Percentiles rank a stretch among this genome's conserved stretches.
Evolutionary conservation across 2,888 invertebrate genomes (phyloP).

Genomic region (Epinotia brunnichana): DNA sequence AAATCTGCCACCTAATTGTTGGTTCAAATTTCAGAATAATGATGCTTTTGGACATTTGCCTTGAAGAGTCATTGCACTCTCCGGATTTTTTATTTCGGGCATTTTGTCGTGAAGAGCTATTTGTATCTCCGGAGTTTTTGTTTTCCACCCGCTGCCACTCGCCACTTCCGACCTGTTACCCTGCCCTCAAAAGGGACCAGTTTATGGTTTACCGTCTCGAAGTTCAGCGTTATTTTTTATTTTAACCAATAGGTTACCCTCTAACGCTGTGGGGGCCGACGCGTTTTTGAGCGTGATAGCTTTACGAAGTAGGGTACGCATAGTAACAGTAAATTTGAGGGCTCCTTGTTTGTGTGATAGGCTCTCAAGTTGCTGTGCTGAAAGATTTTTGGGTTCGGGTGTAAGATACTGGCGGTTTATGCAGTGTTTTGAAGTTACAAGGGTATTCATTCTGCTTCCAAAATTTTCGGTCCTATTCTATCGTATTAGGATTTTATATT

Average conservation of each 20-base stretch:
- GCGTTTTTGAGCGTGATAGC: constrained; percentile 42
- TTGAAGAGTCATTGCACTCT: no score
- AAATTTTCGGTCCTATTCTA: neutral
- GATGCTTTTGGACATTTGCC: no score
- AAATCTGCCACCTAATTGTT: no score
- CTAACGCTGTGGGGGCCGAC: constrained; percentile 35
- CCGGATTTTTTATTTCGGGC: no score
- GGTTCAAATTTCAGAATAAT: no score
- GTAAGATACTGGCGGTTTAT: constrained; percentile 24
- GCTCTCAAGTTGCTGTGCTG: constrained; percentile 17
- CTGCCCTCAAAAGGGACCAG: constrained; percentile 47
- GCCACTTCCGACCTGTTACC: constrained; percentile 20
- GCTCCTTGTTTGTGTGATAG: constrained; percentile 32
- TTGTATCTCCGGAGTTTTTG: no score
- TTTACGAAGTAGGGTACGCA: constrained; percentile 39
- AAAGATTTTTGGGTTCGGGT: constrained; percentile 32
- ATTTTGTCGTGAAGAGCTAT: no score
- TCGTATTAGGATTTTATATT: neutral
- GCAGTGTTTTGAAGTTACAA: constrained; percentile 1
- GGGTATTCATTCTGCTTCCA: neutral
- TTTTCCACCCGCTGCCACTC: constrained; percentile 34
- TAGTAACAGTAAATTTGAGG: constrained; percentile 43
- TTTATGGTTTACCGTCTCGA: constrained; percentile 51
- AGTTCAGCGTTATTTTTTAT: constrained; percentile 51
- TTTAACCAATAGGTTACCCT: constrained; percentile 50